Percentiles rank a stretch among this genome's conserved stretches.
phyloP scores from a whole-genome alignment of 2,797 vertebrate species.

The Luscinia luscinia region DNA sequence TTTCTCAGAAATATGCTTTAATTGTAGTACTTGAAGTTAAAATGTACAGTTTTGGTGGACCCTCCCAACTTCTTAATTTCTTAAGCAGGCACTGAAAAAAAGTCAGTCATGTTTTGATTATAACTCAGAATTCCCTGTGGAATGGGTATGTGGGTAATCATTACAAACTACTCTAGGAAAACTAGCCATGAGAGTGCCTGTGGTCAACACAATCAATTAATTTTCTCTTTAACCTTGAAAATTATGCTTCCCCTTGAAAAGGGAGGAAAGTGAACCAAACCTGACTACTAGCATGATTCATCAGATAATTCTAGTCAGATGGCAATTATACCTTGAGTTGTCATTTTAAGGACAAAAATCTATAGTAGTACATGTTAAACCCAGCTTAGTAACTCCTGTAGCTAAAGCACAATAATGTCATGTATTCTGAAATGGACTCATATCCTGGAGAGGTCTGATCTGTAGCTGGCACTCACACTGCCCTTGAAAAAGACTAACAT shows the following conservation, averaged over 20 bases:
- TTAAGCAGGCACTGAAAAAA: not conserved
- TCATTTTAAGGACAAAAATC: slow-evolving; percentile 1
- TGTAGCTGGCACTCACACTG: not conserved
- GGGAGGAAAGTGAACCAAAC: not conserved
- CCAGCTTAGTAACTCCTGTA: not conserved
- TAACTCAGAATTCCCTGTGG: not conserved
- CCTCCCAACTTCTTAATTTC: not conserved
- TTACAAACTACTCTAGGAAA: not conserved
- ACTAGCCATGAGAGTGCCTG: not conserved
- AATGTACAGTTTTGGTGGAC: not conserved
- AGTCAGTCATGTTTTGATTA: not conserved
- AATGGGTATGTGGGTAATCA: not conserved
- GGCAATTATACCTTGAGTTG: not conserved
- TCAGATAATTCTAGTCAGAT: not conserved
- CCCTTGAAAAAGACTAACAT: not conserved
- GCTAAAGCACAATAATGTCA: not conserved
- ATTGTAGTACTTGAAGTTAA: not conserved
- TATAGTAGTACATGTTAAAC: not conserved
- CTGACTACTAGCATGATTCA: not conserved
- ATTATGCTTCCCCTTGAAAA: not conserved
- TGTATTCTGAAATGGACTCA: not conserved
- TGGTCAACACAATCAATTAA: not conserved
- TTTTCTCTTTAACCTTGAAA: not conserved
- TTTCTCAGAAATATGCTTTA: not conserved
- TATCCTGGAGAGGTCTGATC: not conserved